phyloP scores from a whole-genome alignment of 1,140 invertebrate genomes.

The Eupristina koningsbergeri region DNA sequence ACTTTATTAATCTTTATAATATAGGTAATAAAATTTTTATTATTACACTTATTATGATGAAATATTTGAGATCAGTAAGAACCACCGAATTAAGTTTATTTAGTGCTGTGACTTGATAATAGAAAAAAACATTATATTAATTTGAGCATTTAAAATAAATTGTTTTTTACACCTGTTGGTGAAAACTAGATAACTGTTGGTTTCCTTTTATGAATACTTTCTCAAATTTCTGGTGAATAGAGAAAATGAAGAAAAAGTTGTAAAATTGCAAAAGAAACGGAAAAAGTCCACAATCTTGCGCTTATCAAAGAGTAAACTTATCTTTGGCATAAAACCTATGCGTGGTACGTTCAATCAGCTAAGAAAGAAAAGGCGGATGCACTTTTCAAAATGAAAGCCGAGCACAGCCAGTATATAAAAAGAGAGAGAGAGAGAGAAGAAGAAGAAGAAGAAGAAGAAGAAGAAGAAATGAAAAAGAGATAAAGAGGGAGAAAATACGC shows the following conservation, averaged over 20 bases:
- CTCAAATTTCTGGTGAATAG: too few species aligned
- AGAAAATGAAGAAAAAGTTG: neutral
- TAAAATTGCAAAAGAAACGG: neutral
- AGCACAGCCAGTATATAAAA: neutral
- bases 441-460: neutral
- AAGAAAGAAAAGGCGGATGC: conserved; percentile 51
- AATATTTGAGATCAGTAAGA: too few species aligned
- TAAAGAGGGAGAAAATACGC: conserved; percentile 4
- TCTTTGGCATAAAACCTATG: neutral
- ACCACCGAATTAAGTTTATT: too few species aligned
- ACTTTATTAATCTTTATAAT: too few species aligned
- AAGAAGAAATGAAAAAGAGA: neutral
- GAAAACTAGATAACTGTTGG: too few species aligned
- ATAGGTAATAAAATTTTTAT: too few species aligned
- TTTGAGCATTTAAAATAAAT: too few species aligned
- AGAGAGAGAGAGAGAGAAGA: neutral
- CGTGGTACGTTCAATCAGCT: conserved; percentile 22
- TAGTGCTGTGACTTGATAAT: too few species aligned
- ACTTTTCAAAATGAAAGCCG: conserved; percentile 51
- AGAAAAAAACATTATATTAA: too few species aligned
- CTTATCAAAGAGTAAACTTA: neutral
- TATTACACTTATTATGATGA: too few species aligned
- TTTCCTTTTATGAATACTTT: too few species aligned
- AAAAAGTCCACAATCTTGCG: neutral
- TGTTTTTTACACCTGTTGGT: too few species aligned